A percentile compares a stretch with the other conserved stretches of the same genome.
Evolutionary conservation across 1,140 invertebrate genomes (phyloP).

Genomic region (Aleiodes sp.): DNA sequence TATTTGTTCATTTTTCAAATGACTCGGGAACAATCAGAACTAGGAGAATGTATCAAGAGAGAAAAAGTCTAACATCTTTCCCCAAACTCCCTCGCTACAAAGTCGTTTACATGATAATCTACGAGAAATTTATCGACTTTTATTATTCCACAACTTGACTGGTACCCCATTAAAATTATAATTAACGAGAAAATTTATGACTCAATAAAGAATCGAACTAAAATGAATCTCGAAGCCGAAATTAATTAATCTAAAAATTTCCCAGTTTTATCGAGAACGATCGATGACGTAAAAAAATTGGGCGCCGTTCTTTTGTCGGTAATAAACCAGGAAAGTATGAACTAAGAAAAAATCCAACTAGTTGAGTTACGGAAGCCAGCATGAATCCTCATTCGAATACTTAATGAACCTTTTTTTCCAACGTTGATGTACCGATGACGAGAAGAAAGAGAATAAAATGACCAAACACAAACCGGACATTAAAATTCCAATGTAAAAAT

Average conservation of each 20-base stretch:
- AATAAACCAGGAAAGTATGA: not conserved
- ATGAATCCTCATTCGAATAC: not conserved
- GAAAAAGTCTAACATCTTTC: too few relatives aligned
- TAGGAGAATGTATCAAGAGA: too few relatives aligned
- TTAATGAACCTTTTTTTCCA: conserved; percentile 5
- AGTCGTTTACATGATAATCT: too few relatives aligned
- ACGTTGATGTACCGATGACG: not conserved
- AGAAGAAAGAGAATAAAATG: not conserved
- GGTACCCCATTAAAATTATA: too few relatives aligned
- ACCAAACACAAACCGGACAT: conserved; percentile 12
- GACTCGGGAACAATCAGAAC: too few relatives aligned
- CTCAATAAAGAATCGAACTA: too few relatives aligned
- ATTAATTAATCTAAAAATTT: not conserved
- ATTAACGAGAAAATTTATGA: too few relatives aligned
- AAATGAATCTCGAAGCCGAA: not conserved
- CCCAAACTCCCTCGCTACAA: too few relatives aligned
- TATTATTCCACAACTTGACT: too few relatives aligned
- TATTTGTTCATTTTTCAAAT: too few relatives aligned
- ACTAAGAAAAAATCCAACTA: conserved; percentile 12
- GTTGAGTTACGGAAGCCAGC: not conserved
- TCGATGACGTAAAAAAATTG: not conserved
- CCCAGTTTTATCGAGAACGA: not conserved
- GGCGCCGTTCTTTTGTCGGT: not conserved
- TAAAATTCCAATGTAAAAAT: conserved; percentile 9
- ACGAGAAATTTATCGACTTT: too few relatives aligned